Conservation (phyloP, 2,797 vertebrate species). For the Hoplostethus atlanticus region DNA sequence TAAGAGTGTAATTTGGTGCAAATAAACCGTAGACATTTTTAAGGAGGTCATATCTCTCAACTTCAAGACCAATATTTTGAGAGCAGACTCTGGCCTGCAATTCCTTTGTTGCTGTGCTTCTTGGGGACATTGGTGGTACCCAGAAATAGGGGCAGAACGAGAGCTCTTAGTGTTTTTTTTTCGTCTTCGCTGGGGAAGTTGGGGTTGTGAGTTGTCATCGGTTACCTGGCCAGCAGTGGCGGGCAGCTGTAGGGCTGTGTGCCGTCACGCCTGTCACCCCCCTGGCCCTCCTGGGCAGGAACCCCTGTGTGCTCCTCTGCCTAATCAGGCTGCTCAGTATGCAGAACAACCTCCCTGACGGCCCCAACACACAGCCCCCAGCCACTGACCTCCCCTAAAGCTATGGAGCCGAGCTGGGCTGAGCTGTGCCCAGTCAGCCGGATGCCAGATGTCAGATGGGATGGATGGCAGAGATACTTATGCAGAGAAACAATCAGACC, state of each 20-base stretch:
- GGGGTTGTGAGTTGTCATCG: constrained; percentile 47
- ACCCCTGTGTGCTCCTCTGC: constrained; percentile 72
- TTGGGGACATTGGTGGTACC: background rate
- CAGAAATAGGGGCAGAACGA: background rate
- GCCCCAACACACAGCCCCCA: constrained; percentile 69
- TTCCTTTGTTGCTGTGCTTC: background rate
- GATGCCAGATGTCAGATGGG: constrained; percentile 79
- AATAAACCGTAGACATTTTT: too few species aligned
- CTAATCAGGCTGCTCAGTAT: constrained; percentile 82
- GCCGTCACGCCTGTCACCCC: constrained; percentile 72
- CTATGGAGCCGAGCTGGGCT: constrained; percentile 69
- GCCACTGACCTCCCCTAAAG: constrained; percentile 81
- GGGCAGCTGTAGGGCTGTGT: constrained; percentile 61
- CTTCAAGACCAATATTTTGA: too few species aligned
- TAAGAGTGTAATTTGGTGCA: too few species aligned
- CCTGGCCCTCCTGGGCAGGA: constrained; percentile 56
- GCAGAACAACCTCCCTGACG: constrained; percentile 76
- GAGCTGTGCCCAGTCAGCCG: constrained; percentile 78
- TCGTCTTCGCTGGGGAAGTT: constrained; percentile 24
- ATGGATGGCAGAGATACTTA: constrained; percentile 77
- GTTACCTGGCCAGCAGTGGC: constrained; percentile 68
- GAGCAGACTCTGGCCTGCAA: too few species aligned
- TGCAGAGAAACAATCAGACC: constrained; percentile 65
- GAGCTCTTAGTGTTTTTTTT: constrained; percentile 15
- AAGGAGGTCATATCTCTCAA: too few species aligned